Evolutionary conservation across 2,888 invertebrate species (phyloP).

Genomic region (Crioceris asparagi): DNA sequence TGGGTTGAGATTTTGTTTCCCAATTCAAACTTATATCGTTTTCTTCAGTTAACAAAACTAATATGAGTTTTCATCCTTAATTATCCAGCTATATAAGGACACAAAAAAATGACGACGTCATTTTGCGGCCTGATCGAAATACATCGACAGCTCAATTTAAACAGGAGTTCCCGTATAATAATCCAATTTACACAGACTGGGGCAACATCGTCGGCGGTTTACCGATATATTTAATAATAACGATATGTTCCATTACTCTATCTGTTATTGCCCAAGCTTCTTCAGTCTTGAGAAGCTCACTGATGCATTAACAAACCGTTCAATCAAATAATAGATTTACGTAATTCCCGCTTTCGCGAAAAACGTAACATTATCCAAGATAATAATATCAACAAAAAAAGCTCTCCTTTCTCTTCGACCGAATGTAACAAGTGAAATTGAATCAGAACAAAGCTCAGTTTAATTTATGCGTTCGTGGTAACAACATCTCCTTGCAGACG

Average conservation of each 20-base stretch:
- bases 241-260: slow-evolving; percentile 14
- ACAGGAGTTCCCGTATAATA: too few relatives aligned
- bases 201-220: slow-evolving; percentile 12
- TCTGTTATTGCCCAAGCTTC: slow-evolving; percentile 13
- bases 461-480: slow-evolving; percentile 22
- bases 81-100: too few relatives aligned
- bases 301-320: slow-evolving; percentile 22
- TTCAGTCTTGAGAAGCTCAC: slow-evolving; percentile 13
- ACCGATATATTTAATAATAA: slow-evolving; percentile 16
- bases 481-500: slow-evolving; percentile 1
- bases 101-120: too few relatives aligned
- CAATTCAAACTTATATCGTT: too few relatives aligned
- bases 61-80: too few relatives aligned
- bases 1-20: too few relatives aligned
- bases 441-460: slow-evolving; percentile 24
- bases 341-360: slow-evolving; percentile 29
- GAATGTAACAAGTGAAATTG: slow-evolving; percentile 31
- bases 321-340: slow-evolving; percentile 29
- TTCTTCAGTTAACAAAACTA: too few relatives aligned
- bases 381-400: slow-evolving; percentile 27
- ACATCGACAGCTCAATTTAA: too few relatives aligned
- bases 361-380: slow-evolving; percentile 28
- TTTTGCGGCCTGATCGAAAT: too few relatives aligned
- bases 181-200: too few relatives aligned
- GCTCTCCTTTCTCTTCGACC: slow-evolving; percentile 28